Percentiles rank a stretch among this genome's conserved stretches.
phyloP scores from a whole-genome alignment of 2,888 invertebrate species.

The Acanthosepion lycidas region DNA sequence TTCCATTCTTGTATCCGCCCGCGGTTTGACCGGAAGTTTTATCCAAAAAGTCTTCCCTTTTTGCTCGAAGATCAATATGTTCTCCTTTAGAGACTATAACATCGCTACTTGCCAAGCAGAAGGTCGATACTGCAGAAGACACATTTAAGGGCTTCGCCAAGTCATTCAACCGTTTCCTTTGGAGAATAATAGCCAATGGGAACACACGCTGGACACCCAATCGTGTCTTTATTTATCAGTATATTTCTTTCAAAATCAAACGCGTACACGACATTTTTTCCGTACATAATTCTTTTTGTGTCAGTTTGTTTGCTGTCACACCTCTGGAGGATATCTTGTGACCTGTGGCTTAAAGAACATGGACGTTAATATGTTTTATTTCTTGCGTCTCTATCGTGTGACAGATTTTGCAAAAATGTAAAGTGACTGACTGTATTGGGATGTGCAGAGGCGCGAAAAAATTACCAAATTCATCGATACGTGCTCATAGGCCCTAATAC shows the following conservation, averaged over 20 bases:
- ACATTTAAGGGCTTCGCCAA: not conserved
- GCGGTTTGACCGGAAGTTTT: not conserved
- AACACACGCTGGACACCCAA: not conserved
- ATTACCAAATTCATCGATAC: too few species aligned
- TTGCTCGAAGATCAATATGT: slow-evolving; percentile 10
- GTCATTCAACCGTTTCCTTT: not conserved
- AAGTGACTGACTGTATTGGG: not conserved
- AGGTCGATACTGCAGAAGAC: not conserved
- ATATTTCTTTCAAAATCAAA: not conserved
- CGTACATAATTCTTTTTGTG: not conserved
- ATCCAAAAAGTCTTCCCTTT: slow-evolving; percentile 2
- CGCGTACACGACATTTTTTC: too few species aligned
- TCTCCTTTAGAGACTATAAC: not conserved
- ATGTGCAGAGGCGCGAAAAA: not conserved
- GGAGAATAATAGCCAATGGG: not conserved
- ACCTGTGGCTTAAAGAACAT: too few species aligned
- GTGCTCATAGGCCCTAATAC: too few species aligned
- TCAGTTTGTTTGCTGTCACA: not conserved
- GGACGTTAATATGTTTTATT: not conserved
- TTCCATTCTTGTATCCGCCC: not conserved
- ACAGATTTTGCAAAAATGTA: not conserved
- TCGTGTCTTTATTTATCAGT: not conserved
- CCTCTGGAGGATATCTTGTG: not conserved
- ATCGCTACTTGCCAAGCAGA: not conserved
- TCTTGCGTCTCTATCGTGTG: not conserved